These are phyloP conservation scores for Sturnira hondurensis DNA, from an alignment of 2,113 vertebrate species.

Conservation along the genomic window DNA sequence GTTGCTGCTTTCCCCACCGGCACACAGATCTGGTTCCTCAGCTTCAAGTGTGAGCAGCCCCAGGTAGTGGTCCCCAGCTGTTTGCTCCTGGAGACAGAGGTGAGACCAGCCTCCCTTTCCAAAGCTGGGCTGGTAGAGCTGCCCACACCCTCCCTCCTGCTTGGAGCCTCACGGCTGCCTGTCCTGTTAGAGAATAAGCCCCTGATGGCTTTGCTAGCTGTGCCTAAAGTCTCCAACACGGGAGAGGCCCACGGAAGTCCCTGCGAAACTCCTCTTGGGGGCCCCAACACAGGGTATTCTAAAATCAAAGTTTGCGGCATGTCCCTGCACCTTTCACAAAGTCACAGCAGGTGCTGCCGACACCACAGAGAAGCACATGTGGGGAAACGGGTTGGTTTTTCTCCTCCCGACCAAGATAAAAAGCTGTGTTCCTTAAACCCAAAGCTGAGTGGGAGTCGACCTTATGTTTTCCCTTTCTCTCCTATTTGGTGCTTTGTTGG, in stretches of 20 bases:
- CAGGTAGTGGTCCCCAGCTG: neutral
- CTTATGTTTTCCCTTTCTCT: neutral
- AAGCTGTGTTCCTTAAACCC: neutral
- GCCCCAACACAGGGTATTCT: neutral
- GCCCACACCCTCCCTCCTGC: neutral
- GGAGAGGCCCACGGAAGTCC: neutral
- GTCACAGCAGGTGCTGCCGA: neutral
- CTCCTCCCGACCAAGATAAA: neutral
- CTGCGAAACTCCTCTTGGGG: neutral
- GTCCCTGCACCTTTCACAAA: neutral
- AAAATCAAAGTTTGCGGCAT: neutral
- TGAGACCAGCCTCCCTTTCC: neutral
- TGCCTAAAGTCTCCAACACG: neutral
- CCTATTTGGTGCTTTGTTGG: neutral
- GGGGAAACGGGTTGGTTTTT: neutral
- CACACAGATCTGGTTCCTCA: fast-evolving
- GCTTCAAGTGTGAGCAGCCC: fast-evolving
- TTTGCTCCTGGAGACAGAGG: neutral
- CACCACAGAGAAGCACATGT: neutral
- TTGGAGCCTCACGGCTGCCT: no score
- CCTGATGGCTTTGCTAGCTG: fast-evolving
- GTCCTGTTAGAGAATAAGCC: neutral
- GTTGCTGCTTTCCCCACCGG: neutral
- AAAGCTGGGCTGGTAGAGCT: neutral
- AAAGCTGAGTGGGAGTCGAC: neutral